These are phyloP conservation scores for Tromatobia lineatoria DNA, from an alignment of 2,888 invertebrate genomes.

Conservation along the genomic window DNA sequence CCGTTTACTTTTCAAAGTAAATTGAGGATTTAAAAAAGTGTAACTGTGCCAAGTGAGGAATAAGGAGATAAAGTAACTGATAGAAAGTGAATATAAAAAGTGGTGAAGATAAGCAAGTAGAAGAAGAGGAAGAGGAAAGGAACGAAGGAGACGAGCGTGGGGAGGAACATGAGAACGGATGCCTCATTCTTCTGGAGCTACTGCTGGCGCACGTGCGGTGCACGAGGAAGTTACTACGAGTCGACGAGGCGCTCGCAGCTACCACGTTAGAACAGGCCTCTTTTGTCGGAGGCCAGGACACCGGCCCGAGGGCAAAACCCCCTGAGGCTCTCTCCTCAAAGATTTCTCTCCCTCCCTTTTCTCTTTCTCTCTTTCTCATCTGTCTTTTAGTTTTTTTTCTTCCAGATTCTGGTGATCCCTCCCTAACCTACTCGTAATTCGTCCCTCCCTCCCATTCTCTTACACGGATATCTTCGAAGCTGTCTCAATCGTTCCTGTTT, in stretches of 20 bases:
- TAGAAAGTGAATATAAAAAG: constrained; percentile 54
- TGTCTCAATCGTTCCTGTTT: not conserved
- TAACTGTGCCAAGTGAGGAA: constrained; percentile 31
- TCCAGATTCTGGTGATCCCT: constrained; percentile 8
- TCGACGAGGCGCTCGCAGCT: constrained; percentile 68
- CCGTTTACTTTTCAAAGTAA: constrained; percentile 20
- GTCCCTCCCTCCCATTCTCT: not conserved
- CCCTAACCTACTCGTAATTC: not conserved
- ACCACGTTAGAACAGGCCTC: constrained; percentile 68
- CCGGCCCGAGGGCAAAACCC: constrained; percentile 64
- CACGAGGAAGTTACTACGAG: constrained; percentile 78
- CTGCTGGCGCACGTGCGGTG: constrained; percentile 80
- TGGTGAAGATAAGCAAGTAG: constrained; percentile 32
- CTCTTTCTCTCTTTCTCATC: constrained; percentile 2
- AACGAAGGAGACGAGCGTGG: constrained; percentile 50
- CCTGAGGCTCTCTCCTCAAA: constrained; percentile 46
- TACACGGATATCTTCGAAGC: not conserved
- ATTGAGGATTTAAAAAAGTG: constrained; percentile 48
- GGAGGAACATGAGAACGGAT: constrained; percentile 76
- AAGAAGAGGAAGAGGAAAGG: constrained; percentile 18
- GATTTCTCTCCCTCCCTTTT: constrained; percentile 12
- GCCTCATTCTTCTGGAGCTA: constrained; percentile 75
- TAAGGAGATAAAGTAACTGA: constrained; percentile 58
- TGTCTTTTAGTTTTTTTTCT: not conserved
- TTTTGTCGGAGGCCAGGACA: constrained; percentile 57